Percentiles rank a stretch among this genome's conserved stretches.
Evolutionary conservation across 2,888 invertebrate species (phyloP).

Genomic region (Troilus luridus): DNA sequence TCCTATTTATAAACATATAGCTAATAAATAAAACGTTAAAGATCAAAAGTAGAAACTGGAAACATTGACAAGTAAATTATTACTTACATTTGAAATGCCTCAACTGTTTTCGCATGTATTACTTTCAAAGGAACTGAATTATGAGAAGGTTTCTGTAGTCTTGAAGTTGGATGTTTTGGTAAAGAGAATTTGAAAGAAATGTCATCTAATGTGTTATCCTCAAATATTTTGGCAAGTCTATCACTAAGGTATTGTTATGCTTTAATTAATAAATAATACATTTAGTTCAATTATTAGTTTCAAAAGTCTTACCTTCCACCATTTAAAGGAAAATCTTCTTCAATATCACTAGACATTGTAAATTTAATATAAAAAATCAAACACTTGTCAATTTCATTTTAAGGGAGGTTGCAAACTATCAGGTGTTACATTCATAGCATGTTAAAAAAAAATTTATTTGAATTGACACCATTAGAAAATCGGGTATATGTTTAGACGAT

Average conservation of each 20-base stretch:
- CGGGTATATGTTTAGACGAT: too few relatives aligned
- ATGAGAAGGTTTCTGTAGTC: background rate
- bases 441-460: background rate
- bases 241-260: conserved; percentile 17
- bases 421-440: conserved; percentile 7
- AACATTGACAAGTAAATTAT: background rate
- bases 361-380: background rate
- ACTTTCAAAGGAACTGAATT: conserved; percentile 51
- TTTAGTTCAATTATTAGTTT: background rate
- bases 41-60: background rate
- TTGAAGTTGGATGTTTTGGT: conserved; percentile 53
- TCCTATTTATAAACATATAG: conserved; percentile 76
- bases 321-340: conserved; percentile 58
- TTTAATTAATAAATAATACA: background rate
- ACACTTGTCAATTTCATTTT: conserved; percentile 39
- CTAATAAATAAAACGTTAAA: conserved; percentile 76
- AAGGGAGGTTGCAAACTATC: conserved; percentile 41
- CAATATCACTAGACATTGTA: conserved; percentile 44
- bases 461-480: background rate
- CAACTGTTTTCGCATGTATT: conserved; percentile 60
- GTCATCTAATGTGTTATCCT: conserved; percentile 53
- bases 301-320: conserved; percentile 52
- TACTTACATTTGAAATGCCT: conserved; percentile 60
- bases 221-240: conserved; percentile 57
- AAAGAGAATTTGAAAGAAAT: conserved; percentile 54